These are phyloP conservation scores for Acanthurus tractus DNA, from an alignment of 2,797 vertebrate genomes.

Conservation along the genomic window DNA sequence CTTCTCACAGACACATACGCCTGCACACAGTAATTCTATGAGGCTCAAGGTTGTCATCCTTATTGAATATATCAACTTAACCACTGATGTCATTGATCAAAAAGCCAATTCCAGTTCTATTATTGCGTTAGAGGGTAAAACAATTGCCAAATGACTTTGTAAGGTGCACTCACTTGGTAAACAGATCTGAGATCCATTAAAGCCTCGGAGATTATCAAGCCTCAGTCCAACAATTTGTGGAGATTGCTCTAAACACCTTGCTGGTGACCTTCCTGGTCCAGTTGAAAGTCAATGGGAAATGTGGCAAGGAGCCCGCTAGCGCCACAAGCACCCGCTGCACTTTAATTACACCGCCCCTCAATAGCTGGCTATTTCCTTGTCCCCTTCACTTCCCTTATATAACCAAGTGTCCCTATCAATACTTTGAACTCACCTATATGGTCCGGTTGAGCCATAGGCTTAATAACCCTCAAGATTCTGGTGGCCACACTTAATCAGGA, in stretches of 20 bases:
- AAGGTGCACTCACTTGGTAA: constrained; percentile 85
- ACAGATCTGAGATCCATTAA: constrained; percentile 86
- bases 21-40: constrained; percentile 55
- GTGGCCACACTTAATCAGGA: constrained; percentile 63
- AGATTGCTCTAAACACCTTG: constrained; percentile 85
- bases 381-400: constrained; percentile 42
- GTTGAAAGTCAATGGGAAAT: constrained; percentile 82
- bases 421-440: constrained; percentile 53
- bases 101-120: constrained; percentile 87
- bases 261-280: constrained; percentile 78
- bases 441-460: constrained; percentile 63
- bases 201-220: constrained; percentile 85
- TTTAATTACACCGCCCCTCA: constrained; percentile 77
- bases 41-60: constrained; percentile 84
- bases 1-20: constrained; percentile 34
- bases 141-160: constrained; percentile 87
- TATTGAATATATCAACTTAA: constrained; percentile 88
- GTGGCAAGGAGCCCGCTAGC: constrained; percentile 74
- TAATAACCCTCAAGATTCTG: constrained; percentile 60
- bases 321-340: constrained; percentile 64
- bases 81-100: constrained; percentile 87
- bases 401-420: constrained; percentile 73
- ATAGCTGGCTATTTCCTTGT: constrained; percentile 48
- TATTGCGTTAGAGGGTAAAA: constrained; percentile 85
- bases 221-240: constrained; percentile 84